phyloP scores from a whole-genome alignment of 35 echinoderm and acorn worm genomes.

The Amphiura filiformis region DNA sequence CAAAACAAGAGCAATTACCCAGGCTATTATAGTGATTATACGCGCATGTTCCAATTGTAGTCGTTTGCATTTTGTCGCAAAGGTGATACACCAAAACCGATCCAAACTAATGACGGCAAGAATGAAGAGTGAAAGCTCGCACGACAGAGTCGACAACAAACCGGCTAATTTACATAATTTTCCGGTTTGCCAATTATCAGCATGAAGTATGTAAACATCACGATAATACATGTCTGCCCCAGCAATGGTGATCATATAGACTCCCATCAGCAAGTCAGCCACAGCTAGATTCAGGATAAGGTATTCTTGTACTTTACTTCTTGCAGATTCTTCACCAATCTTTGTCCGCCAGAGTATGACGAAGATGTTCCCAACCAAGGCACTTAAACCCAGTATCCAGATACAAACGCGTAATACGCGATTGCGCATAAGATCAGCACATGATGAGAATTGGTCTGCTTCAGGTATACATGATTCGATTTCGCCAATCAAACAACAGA shows the following conservation, averaged over 20 bases:
- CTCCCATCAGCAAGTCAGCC: constrained; percentile 88
- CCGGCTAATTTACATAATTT: constrained; percentile 48
- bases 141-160: constrained; percentile 52
- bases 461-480: constrained; percentile 55
- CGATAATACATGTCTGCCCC: constrained; percentile 58
- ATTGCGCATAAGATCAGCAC: constrained; percentile 71
- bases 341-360: constrained; percentile 60
- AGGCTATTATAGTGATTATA: neutral
- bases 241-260: constrained; percentile 86
- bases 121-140: constrained; percentile 55
- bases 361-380: constrained; percentile 70
- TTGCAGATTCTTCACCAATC: neutral
- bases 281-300: constrained; percentile 83
- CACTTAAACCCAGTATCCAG: constrained; percentile 81
- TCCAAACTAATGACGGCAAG: constrained; percentile 48
- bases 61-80: neutral
- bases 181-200: constrained; percentile 47
- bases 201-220: constrained; percentile 63
- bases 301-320: constrained; percentile 63
- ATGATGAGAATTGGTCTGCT: constrained; percentile 78
- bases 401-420: constrained; percentile 51
- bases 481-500: constrained; percentile 68
- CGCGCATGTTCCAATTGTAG: neutral
- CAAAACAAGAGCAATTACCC: constrained; percentile 8
- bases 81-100: constrained; percentile 46